Base-by-base conservation (phyloP, 2,888 invertebrate genomes). In the Sminthurinus aureus region DNA sequence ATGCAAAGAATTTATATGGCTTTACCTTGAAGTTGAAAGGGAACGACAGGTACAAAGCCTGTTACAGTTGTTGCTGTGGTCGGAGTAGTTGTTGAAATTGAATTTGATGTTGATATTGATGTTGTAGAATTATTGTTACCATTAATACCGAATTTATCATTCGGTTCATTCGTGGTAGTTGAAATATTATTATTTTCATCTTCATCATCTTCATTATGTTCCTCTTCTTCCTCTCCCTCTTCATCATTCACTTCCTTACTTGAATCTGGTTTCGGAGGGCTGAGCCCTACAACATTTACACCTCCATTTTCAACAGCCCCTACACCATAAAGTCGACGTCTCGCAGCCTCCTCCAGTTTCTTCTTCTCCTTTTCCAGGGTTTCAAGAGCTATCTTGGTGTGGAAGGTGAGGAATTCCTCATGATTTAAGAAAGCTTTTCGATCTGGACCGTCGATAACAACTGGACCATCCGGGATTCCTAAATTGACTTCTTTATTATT, bases 401-500 rank as follows among this genome's bases (percentile, higher is more conserved):
- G 88, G 81, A 86, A 88, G 22, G 86, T 85, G 51, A 88, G 79
- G 69, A 86, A 88, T 58, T 86, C 83, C 11, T 88, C 88, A 80
- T 88, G 88, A 83, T 88, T 88, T 22, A 87, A 66, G 67, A 88
- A 88, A 58, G 85, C 82, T 58, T 86, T 85, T 24, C 86, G 86
- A 9, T 86, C 86, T 13, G 88, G 87, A 18, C 50, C 66, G 11
- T 83, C 76, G 0, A 79, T 24, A 9, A 52, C n/a, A 15, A 77
- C 73, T 1, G 78, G 77, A 15, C 71, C 69, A 52, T 78, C 74
- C 11, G 75, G 81, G 11, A 75, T 74, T 13, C 26, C 20, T 3
- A 52, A 4, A 13, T 66, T 15, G 22, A 12, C 4, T 12, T 79
- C 6, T 58, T 77, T 77, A 8, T 50, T 22, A 76, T 76, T 76